These are phyloP conservation scores for Arion vulgaris DNA, from an alignment of 1,140 invertebrate species.

Conservation along the genomic window DNA sequence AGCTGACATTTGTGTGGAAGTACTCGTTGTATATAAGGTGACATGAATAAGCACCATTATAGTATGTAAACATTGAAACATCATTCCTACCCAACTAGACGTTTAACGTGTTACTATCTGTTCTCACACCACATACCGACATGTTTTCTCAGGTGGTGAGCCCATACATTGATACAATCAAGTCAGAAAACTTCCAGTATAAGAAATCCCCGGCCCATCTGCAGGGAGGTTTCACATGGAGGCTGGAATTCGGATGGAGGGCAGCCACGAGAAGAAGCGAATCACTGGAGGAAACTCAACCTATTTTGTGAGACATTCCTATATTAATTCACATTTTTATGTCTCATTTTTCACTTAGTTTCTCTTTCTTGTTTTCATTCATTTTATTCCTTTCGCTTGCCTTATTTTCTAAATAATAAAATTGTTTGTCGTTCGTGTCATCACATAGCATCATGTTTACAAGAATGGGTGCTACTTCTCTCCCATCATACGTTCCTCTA, in stretches of 20 bases:
- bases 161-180: constrained; percentile 96
- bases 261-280: constrained; percentile 20
- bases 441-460: too few species aligned
- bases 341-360: not conserved
- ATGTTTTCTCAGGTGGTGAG: constrained; percentile 78
- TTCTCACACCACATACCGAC: not conserved
- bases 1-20: too few species aligned
- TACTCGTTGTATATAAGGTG: too few species aligned
- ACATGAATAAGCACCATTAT: too few species aligned
- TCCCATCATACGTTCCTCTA: too few species aligned
- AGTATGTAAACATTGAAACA: too few species aligned
- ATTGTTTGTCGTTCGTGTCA: too few species aligned
- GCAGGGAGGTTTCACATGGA: constrained; percentile 50
- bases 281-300: constrained; percentile 20
- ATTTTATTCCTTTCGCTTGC: not conserved
- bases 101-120: not conserved
- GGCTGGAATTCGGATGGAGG: constrained; percentile 51
- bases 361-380: not conserved
- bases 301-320: constrained; percentile 30
- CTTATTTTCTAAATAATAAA: too few species aligned
- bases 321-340: not conserved
- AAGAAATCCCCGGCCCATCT: constrained; percentile 41
- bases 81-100: too few species aligned
- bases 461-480: too few species aligned
- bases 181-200: constrained; percentile 89